Evolutionary conservation across 2,888 invertebrate species (phyloP).

Genomic region (Calephelis perditalis): DNA sequence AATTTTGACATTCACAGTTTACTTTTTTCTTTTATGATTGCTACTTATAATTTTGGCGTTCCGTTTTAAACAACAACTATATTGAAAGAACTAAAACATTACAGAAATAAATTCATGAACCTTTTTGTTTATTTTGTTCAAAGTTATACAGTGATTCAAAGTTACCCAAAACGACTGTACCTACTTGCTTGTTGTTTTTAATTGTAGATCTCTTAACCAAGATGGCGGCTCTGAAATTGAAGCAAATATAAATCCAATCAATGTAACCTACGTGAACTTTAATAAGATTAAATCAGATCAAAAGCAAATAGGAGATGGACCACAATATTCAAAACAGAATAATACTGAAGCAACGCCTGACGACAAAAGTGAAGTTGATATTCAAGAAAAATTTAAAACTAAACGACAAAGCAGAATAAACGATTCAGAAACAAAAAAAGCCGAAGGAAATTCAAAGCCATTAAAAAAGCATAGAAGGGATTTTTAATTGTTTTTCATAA

Average conservation of each 20-base stretch:
- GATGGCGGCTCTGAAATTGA: constrained; percentile 45
- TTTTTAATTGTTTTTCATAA: constrained; percentile 23
- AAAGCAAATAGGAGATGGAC: constrained; percentile 46
- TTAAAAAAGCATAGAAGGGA: constrained; percentile 55
- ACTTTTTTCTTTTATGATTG: no score
- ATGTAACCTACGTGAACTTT: constrained; percentile 61
- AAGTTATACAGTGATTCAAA: no score
- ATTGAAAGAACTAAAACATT: no score
- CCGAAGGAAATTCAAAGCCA: constrained; percentile 39
- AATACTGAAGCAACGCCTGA: constrained; percentile 33
- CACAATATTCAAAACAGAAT: constrained; percentile 36
- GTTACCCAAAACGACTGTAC: no score
- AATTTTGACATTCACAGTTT: no score
- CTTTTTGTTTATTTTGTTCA: no score
- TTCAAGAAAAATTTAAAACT: constrained; percentile 40
- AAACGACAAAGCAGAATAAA: constrained; percentile 45
- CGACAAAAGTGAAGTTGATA: constrained; percentile 36
- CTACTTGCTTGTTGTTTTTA: no score
- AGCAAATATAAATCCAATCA: constrained; percentile 39
- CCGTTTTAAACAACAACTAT: no score
- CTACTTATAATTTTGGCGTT: no score
- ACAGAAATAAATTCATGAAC: no score
- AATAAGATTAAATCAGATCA: constrained; percentile 61
- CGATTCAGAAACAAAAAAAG: constrained; percentile 41
- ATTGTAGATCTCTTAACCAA: constrained; percentile 50